Evolutionary conservation across 2,113 vertebrate species (phyloP), one percentile per base, ranked within the genome.

Genomic region (Takifugu flavidus): DNA sequence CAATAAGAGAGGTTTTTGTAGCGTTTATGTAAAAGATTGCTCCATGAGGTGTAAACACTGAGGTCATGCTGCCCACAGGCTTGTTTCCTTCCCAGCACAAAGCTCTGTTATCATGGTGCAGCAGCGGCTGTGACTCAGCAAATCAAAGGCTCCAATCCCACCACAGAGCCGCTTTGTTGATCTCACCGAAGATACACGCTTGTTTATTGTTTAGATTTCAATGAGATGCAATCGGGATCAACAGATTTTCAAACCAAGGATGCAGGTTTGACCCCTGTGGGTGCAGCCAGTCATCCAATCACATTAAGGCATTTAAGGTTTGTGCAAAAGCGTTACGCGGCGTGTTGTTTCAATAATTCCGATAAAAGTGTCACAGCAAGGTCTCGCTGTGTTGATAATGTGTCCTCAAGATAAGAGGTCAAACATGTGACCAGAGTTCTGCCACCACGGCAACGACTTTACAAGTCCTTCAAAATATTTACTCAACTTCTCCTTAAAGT

Each of bases 41-140:
- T 68, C 72, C 55, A 20, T 50, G 53, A 0, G 3, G 34, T n/a
- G 59, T 26, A 12, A 59, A n/a, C 2, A 4, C 26, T 13, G 65
- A 54, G 70, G 76, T 67, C 65, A 25, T 46, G 56, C 59, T 46
- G 61, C 62, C 25, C 13, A 13, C 13, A 11, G 49, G 70, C 67
- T 51, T 49, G 53, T 54, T 68, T 70, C 61, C 72, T 25, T 4
- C 3, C 2, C 50, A 58, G 60, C 45, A 65, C 65, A 53, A 65
- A 72, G 72, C 70, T 50, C 56, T 53, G 57, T 73, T 68, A 67
- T 77, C 58, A 14, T 2, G 20, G 34, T 13, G 34, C 71, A 53
- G 70, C 60, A 51, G 65, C 73, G 45, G 61, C 63, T 65, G 28
- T 75, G 80, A 85, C 74, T 87, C 77, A 78, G 80, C 76, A 80